Evolutionary conservation across 2,888 invertebrate species (phyloP), one percentile per base, ranked within the genome.

Genomic region (Acanthosoma haemorrhoidale): DNA sequence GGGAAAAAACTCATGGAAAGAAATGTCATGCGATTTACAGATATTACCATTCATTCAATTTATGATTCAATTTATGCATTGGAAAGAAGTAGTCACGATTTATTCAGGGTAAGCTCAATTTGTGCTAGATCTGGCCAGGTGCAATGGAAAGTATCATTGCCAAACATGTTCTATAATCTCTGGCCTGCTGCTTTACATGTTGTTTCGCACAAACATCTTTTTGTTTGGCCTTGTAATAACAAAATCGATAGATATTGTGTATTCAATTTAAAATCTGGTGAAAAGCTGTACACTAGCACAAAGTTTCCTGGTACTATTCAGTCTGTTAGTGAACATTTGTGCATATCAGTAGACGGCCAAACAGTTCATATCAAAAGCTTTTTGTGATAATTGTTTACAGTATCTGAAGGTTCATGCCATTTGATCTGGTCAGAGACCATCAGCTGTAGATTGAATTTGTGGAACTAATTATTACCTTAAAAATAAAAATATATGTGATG

Each of bases 11-110:
- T 64, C 11, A 64, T 64, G 64, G 29, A 64, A 41, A 64, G 41
- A 41, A 64, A 21, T 38, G 64, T 64, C 4, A 64, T 64, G 64
- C 21, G 64, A 31, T 64, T 64, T 41, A 38, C 64, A 8, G 64
- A 64, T 41, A 64, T 64, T 41, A 64, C 64, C 41, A n/a, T 64
- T 34, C 64, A 64, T 41, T 64, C 39, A 15, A 39, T n/a, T 31
- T 41, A 64, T 41, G 41, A 64, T 64, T 41, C 34, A 8, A 64
- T 64, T 64, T 64, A 64, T 64, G 39, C 39, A 31, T 39, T 64
- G 21, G 64, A 64, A 64, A 64, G 64, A 41, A 64, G 64, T 64
- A 64, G 64, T 64, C 38, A 41, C 2, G 64, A 64, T 29, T 64
- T 64, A 16, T 64, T 41, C 41, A 64, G 64, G 31, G 64, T 64